These are phyloP conservation scores for Drosophila setosimentum DNA, from an alignment of 2,888 invertebrate species.

Conservation along the genomic window DNA sequence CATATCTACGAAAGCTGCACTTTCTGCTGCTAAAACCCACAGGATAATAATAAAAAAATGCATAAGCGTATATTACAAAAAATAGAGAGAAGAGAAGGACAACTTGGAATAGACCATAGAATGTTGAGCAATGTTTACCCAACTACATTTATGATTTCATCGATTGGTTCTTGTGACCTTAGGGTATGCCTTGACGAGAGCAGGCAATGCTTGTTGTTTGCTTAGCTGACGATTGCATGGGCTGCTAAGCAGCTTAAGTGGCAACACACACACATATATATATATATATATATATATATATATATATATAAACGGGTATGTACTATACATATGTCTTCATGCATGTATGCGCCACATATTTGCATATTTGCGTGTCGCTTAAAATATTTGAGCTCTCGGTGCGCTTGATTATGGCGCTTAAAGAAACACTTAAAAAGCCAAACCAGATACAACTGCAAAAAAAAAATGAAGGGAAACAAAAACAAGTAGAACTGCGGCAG, in stretches of 20 bases:
- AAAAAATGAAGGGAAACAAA: slow-evolving; percentile 12
- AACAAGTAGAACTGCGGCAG: slow-evolving; percentile 34
- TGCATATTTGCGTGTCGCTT: slow-evolving; percentile 80
- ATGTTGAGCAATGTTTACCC: slow-evolving; percentile 5
- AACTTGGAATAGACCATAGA: neutral
- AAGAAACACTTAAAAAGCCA: slow-evolving; percentile 78
- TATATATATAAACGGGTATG: neutral
- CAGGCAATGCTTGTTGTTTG: slow-evolving; percentile 61
- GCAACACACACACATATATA: slow-evolving; percentile 34
- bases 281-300: slow-evolving; percentile 19
- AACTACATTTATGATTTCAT: slow-evolving; percentile 36
- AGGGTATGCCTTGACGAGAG: slow-evolving; percentile 51
- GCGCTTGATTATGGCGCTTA: slow-evolving; percentile 81
- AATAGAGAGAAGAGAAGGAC: neutral
- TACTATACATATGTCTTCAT: slow-evolving; percentile 33
- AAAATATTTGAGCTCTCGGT: slow-evolving; percentile 69
- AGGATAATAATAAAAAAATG: neutral
- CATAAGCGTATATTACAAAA: neutral
- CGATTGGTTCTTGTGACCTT: slow-evolving; percentile 35
- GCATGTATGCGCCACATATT: slow-evolving; percentile 61
- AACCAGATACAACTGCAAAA: slow-evolving; percentile 37
- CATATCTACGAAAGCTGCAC: neutral
- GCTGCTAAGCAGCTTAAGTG: slow-evolving; percentile 77
- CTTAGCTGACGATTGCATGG: slow-evolving; percentile 63
- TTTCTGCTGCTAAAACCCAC: neutral